Percentiles rank a stretch among this genome's conserved stretches.
phyloP scores from a whole-genome alignment of 2,113 vertebrate species.

The Centropristis striata region DNA sequence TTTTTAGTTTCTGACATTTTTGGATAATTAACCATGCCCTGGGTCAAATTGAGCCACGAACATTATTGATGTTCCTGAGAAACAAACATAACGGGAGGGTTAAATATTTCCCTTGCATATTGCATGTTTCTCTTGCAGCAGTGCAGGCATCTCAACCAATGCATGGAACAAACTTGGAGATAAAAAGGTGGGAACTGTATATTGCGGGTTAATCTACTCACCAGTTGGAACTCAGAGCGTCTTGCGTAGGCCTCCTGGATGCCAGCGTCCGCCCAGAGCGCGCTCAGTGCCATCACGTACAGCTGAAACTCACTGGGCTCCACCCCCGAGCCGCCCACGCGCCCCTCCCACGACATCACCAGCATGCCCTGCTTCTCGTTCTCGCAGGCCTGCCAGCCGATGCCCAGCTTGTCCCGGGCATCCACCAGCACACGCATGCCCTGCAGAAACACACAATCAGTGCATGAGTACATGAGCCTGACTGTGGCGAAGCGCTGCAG shows the following conservation, averaged over 20 bases:
- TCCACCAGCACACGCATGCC: slow-evolving; percentile 96
- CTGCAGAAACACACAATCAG: slow-evolving; percentile 76
- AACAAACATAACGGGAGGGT: too few relatives aligned
- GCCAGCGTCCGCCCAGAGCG: slow-evolving; percentile 92
- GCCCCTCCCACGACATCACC: slow-evolving; percentile 96
- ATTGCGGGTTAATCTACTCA: slow-evolving; percentile 80
- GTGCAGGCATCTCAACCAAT: background rate
- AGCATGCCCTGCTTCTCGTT: slow-evolving; percentile 98
- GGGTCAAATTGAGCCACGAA: too few relatives aligned
- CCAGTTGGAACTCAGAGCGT: slow-evolving; percentile 96
- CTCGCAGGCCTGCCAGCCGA: slow-evolving; percentile 94
- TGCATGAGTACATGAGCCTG: background rate
- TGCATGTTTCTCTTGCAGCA: too few relatives aligned
- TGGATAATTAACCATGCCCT: too few relatives aligned
- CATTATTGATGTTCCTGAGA: too few relatives aligned
- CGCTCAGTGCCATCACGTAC: slow-evolving; percentile 91
- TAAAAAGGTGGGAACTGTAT: background rate
- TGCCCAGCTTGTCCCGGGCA: slow-evolving; percentile 95
- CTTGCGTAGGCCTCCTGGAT: slow-evolving; percentile 93
- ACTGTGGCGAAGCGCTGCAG: background rate
- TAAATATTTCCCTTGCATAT: too few relatives aligned
- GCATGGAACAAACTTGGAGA: background rate
- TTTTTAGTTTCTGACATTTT: too few relatives aligned
- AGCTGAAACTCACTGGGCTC: slow-evolving; percentile 96
- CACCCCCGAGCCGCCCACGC: slow-evolving; percentile 88